Percentiles rank a stretch among this genome's conserved stretches.
Evolutionary conservation across 1,140 invertebrate species (phyloP).

Genomic region (Augochlora pura): DNA sequence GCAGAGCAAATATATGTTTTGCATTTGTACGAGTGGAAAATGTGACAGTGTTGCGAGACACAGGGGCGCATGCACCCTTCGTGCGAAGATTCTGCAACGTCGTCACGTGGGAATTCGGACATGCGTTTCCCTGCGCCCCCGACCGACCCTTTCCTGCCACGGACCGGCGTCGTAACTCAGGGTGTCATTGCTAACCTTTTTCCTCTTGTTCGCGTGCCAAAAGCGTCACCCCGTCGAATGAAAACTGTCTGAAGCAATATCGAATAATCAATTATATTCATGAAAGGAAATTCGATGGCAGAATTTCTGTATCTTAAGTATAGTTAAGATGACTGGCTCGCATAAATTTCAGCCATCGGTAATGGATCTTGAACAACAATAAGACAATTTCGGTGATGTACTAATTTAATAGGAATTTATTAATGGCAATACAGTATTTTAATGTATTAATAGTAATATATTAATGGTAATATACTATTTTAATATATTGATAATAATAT

Average conservation of each 20-base stretch:
- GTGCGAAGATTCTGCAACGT: conserved; percentile 41
- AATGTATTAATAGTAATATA: too few relatives aligned
- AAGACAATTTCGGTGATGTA: too few relatives aligned
- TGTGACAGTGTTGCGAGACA: conserved; percentile 49
- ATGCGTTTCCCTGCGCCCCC: conserved; percentile 41
- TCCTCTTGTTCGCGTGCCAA: conserved; percentile 16
- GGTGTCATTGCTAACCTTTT: conserved; percentile 46
- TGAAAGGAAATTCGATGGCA: too few relatives aligned
- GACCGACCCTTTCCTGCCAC: conserved; percentile 30
- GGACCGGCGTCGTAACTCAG: conserved; percentile 33
- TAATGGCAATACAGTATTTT: too few relatives aligned
- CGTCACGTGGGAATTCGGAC: conserved; percentile 65
- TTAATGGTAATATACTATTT: too few relatives aligned
- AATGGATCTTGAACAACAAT: too few relatives aligned
- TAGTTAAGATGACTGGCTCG: too few relatives aligned
- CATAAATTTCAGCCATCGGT: too few relatives aligned
- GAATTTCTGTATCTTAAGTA: too few relatives aligned
- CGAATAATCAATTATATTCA: not conserved
- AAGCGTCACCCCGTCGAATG: not conserved
- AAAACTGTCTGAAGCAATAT: not conserved
- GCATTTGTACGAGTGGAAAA: conserved; percentile 52
- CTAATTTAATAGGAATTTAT: too few relatives aligned
- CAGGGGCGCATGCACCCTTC: conserved; percentile 27
- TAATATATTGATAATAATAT: too few relatives aligned
- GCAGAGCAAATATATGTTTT: conserved; percentile 58